A percentile compares a stretch with the other conserved stretches of the same genome.
Conservation (phyloP, 2,797 vertebrate species). For the Muraenolepis orangiensis region DNA sequence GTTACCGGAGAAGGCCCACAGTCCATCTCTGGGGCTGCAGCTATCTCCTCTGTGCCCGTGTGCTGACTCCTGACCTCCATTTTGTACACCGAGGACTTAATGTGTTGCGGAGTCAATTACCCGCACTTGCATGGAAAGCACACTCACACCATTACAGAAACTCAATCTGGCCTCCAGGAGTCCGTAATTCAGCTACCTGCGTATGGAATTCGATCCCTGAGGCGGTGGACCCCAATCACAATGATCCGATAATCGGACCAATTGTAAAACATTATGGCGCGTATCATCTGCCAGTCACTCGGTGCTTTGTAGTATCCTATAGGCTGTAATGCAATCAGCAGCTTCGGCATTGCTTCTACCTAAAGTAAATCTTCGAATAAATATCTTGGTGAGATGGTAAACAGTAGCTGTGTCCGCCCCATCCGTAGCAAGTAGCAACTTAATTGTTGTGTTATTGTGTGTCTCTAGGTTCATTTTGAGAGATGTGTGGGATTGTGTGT, state of each 20-base stretch:
- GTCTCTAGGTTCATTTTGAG: too few species aligned
- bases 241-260: slow-evolving; percentile 17
- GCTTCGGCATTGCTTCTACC: not conserved
- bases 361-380: not conserved
- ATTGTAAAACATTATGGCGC: slow-evolving; percentile 9
- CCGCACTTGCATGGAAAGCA: slow-evolving; percentile 9
- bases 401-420: too few species aligned
- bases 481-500: too few species aligned
- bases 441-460: too few species aligned
- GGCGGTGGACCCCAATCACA: slow-evolving; percentile 16
- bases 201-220: slow-evolving; percentile 10
- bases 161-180: slow-evolving; percentile 7
- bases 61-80: not conserved
- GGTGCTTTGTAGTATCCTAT: not conserved
- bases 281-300: slow-evolving; percentile 2
- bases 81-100: slow-evolving; percentile 15
- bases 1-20: not conserved
- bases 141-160: slow-evolving; percentile 6
- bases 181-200: slow-evolving; percentile 4
- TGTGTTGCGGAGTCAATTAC: slow-evolving; percentile 6
- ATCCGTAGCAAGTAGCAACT: too few species aligned
- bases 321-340: not conserved
- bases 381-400: not conserved
- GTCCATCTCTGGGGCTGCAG: not conserved
- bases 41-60: not conserved